phyloP scores from a whole-genome alignment of 2,797 vertebrate species.

The Falco concolor region DNA sequence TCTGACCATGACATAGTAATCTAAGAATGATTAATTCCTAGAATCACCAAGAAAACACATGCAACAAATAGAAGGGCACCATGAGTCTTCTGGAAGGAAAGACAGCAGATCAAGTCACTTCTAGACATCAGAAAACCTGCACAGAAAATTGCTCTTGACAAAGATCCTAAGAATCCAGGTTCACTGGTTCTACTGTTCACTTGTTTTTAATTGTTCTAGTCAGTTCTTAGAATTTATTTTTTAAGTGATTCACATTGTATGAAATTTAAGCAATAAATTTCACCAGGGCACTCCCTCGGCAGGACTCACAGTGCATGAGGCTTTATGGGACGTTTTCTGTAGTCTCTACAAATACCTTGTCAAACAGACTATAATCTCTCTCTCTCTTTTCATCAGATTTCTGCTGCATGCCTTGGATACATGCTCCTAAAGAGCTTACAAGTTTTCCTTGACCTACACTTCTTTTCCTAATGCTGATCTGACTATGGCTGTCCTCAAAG shows the following conservation, averaged over 20 bases:
- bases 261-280: neutral
- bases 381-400: conserved; percentile 32
- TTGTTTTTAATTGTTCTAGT: neutral
- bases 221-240: neutral
- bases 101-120: neutral
- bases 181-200: neutral
- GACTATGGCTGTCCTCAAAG: conserved; percentile 86
- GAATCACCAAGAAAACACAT: neutral
- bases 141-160: neutral
- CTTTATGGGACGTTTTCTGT: neutral
- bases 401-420: neutral
- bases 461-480: neutral
- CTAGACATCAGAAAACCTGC: neutral
- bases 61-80: neutral
- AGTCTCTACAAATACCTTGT: conserved; percentile 37
- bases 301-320: neutral
- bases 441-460: conserved; percentile 30
- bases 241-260: neutral
- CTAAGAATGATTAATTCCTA: neutral
- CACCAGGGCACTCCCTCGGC: neutral
- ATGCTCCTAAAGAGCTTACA: conserved; percentile 36
- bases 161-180: neutral
- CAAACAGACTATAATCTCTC: conserved; percentile 43
- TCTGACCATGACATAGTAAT: neutral
- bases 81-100: neutral